Conservation (phyloP, 2,797 vertebrate species). For the Myripristis murdjan region DNA sequence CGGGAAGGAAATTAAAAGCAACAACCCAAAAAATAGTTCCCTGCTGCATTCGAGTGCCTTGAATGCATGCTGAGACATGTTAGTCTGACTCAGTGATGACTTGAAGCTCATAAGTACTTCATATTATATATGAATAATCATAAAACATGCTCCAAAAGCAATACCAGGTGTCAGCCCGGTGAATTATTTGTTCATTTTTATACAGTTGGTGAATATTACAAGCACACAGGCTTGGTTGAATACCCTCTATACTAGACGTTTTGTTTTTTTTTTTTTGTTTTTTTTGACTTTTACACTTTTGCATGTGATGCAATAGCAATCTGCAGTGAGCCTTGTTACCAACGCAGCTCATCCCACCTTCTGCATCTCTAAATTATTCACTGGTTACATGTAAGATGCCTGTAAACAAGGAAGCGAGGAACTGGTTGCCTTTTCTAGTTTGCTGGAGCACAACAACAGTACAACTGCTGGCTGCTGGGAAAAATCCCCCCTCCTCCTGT, state of each 20-base stretch:
- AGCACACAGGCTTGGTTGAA: too few species aligned
- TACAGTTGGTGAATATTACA: too few species aligned
- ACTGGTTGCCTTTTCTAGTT: constrained; percentile 37
- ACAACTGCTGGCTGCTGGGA: constrained; percentile 17
- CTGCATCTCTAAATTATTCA: constrained; percentile 67
- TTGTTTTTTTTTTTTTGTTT: constrained; percentile 25
- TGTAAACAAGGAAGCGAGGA: constrained; percentile 28
- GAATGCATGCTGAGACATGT: too few species aligned
- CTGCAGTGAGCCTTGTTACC: constrained; percentile 23
- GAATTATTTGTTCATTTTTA: background rate
- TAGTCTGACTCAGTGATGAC: too few species aligned
- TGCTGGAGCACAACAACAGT: constrained; percentile 24
- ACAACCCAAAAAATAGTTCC: background rate
- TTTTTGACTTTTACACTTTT: constrained; percentile 32
- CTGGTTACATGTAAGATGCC: constrained; percentile 36
- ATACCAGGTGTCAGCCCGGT: background rate
- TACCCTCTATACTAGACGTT: background rate
- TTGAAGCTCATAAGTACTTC: too few species aligned
- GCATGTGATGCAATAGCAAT: constrained; percentile 23
- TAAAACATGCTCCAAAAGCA: background rate
- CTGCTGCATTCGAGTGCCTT: too few species aligned
- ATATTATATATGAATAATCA: background rate
- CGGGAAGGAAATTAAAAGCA: background rate
- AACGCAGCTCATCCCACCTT: constrained; percentile 40
- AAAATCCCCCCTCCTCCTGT: constrained; percentile 62